Evolutionary conservation across 2,888 invertebrate species (phyloP).

Genomic region (Tridacna crocea): DNA sequence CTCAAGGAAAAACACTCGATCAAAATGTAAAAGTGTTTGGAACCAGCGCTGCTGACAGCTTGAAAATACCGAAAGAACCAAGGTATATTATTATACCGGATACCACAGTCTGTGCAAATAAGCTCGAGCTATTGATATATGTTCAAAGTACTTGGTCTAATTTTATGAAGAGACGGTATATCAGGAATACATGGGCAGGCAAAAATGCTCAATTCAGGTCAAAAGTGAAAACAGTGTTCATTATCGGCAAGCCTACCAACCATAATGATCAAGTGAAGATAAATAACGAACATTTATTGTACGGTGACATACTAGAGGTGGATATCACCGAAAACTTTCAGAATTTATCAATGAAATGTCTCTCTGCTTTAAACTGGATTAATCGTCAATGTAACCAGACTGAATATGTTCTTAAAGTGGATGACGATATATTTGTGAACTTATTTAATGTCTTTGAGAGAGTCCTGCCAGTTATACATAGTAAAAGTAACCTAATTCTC

Average conservation of each 20-base stretch:
- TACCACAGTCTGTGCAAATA: constrained; percentile 25
- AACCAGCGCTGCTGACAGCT: neutral
- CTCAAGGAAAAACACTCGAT: neutral
- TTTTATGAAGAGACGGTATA: constrained; percentile 48
- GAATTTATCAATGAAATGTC: constrained; percentile 67
- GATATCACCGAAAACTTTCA: constrained; percentile 62
- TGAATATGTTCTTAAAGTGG: constrained; percentile 67
- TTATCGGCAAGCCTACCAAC: constrained; percentile 61
- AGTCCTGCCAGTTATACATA: constrained; percentile 62
- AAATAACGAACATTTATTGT: constrained; percentile 61
- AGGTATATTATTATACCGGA: neutral
- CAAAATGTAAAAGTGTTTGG: constrained; percentile 7
- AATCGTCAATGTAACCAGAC: constrained; percentile 55
- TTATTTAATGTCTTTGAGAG: constrained; percentile 67
- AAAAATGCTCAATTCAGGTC: constrained; percentile 42
- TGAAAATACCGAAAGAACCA: neutral
- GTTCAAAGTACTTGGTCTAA: constrained; percentile 66
- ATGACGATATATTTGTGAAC: constrained; percentile 75
- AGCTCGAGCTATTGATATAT: constrained; percentile 64
- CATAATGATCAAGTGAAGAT: constrained; percentile 61
- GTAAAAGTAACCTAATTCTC: constrained; percentile 55
- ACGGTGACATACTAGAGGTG: constrained; percentile 67
- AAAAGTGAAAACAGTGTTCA: constrained; percentile 57
- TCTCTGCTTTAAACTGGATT: constrained; percentile 66
- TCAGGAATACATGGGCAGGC: constrained; percentile 70